Conservation (phyloP, 2,797 vertebrate species). For the Hydrophis major region DNA sequence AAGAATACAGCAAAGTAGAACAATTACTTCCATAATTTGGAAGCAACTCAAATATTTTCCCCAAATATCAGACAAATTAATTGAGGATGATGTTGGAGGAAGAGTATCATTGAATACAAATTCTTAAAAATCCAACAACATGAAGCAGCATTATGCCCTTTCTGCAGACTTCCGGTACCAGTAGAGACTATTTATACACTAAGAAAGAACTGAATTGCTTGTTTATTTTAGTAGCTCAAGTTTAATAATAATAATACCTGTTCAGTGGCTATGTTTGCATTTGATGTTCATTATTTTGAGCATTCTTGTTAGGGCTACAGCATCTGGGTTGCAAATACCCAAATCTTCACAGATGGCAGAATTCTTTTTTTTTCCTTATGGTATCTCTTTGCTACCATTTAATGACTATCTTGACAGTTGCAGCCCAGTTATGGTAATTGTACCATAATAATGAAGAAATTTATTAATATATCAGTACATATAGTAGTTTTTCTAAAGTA, state of each 20-base stretch:
- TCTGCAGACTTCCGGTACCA: not conserved
- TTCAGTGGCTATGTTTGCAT: not conserved
- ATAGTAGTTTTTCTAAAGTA: not conserved
- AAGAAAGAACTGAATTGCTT: not conserved
- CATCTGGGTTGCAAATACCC: not conserved
- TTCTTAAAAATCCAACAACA: no score
- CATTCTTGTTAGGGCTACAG: not conserved
- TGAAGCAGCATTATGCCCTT: no score
- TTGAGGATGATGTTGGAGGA: no score
- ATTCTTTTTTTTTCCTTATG: not conserved
- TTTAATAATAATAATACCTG: not conserved
- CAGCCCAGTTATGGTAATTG: not conserved
- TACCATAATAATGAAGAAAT: not conserved
- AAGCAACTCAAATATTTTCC: no score
- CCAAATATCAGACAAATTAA: no score
- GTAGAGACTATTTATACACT: not conserved
- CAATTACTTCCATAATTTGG: no score
- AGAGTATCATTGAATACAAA: no score
- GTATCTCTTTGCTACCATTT: not conserved
- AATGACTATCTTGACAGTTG: not conserved
- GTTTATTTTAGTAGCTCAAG: not conserved
- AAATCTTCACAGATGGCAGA: not conserved
- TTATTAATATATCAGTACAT: not conserved
- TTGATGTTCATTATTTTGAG: not conserved
- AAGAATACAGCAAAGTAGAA: not conserved